phyloP scores from a whole-genome alignment of 2,797 vertebrate genomes.

The Ispidina lecontei region DNA sequence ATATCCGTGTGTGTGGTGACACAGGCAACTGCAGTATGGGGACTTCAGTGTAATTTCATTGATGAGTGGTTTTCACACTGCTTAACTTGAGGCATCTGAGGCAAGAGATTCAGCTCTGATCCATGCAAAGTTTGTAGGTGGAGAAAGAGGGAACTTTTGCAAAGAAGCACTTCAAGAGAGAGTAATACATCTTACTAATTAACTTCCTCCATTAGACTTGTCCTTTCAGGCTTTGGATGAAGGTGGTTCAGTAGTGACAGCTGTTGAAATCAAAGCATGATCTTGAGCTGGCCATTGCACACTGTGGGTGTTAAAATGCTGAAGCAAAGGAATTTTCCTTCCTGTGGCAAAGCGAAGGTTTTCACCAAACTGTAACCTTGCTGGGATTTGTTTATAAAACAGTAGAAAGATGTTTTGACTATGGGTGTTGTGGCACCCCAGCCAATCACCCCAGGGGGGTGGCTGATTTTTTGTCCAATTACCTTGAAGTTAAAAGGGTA shows the following conservation, averaged over 20 bases:
- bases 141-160: not conserved
- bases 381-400: too few relatives aligned
- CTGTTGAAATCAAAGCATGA: not conserved
- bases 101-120: not conserved
- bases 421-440: too few relatives aligned
- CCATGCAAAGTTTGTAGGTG: accelerated
- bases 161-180: not conserved
- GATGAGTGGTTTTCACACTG: constrained; percentile 26
- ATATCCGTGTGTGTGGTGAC: not conserved
- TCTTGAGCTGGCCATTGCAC: not conserved
- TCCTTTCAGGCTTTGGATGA: not conserved
- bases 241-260: not conserved
- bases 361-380: too few relatives aligned
- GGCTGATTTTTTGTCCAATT: too few relatives aligned
- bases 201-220: not conserved
- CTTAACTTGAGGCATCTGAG: not conserved
- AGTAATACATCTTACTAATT: not conserved
- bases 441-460: too few relatives aligned
- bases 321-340: too few relatives aligned
- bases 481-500: too few relatives aligned
- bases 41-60: not conserved
- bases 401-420: too few relatives aligned
- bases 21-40: not conserved
- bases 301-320: too few relatives aligned
- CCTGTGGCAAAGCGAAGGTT: too few relatives aligned